phyloP scores from a whole-genome alignment of 2,113 vertebrate genomes.

The Sclerurus mexicanus region DNA sequence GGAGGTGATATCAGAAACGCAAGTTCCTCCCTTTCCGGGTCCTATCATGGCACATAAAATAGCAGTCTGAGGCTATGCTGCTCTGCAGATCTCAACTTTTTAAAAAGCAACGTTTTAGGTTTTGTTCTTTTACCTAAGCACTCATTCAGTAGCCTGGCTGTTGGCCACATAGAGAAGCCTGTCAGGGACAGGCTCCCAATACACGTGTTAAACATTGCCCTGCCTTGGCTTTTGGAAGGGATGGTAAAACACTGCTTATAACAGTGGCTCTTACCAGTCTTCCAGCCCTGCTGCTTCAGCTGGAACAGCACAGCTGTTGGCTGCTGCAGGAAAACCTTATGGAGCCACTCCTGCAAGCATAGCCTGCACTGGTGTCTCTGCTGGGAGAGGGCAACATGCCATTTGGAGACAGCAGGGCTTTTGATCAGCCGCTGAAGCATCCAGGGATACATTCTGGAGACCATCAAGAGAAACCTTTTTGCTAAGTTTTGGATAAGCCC shows the following conservation, averaged over 20 bases:
- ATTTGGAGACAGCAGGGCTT: not conserved
- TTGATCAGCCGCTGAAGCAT: not conserved
- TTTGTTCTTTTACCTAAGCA: not conserved
- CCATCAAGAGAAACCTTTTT: not conserved
- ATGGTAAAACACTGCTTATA: not conserved
- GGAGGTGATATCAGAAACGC: not conserved
- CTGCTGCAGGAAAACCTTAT: not conserved
- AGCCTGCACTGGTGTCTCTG: not conserved
- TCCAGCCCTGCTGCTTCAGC: not conserved
- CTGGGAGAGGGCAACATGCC: not conserved
- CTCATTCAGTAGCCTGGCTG: not conserved
- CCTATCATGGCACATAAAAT: not conserved
- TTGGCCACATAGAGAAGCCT: not conserved
- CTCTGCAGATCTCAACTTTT: not conserved
- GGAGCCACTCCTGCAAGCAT: not conserved
- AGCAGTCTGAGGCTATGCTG: not conserved
- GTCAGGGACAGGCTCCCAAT: not conserved
- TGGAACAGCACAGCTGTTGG: not conserved
- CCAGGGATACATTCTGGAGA: not conserved
- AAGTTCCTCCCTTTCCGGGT: not conserved
- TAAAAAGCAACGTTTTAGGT: not conserved
- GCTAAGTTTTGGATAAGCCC: not conserved
- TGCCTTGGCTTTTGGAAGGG: not conserved
- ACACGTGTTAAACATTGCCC: rapidly evolving
- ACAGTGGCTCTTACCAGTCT: not conserved